Evolutionary conservation across 2,888 invertebrate genomes (phyloP).

Genomic region (Noctua fimbriata): DNA sequence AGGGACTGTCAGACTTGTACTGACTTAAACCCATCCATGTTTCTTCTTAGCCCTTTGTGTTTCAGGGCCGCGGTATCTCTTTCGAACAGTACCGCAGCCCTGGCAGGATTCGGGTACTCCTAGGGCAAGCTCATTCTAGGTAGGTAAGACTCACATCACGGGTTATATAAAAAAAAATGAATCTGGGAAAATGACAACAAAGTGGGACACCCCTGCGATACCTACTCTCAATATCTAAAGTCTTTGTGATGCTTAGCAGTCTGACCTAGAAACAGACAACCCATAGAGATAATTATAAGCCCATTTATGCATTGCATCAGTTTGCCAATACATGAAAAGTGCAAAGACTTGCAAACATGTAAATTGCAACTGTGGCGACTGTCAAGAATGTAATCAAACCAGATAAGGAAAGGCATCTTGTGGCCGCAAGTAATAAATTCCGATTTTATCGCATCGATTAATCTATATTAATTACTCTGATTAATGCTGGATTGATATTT

Average conservation of each 20-base stretch:
- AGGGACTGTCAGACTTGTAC: no score
- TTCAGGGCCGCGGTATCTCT: no score
- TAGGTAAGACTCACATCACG: not conserved
- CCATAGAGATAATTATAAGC: not conserved
- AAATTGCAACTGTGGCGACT: conserved; percentile 10
- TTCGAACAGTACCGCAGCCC: no score
- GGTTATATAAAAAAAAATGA: not conserved
- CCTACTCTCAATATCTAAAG: not conserved
- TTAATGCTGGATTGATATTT: no score
- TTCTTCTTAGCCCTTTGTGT: no score
- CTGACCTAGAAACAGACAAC: not conserved
- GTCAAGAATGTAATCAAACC: conserved; percentile 6
- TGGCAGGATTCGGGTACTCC: not conserved
- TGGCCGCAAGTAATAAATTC: not conserved
- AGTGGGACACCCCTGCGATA: not conserved
- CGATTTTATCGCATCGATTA: not conserved
- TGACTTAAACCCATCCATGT: no score
- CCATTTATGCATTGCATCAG: not conserved
- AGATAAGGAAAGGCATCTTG: not conserved
- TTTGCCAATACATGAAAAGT: conserved; percentile 1
- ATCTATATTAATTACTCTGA: not conserved
- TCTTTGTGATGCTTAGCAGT: not conserved
- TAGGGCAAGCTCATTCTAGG: not conserved
- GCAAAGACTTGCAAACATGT: conserved; percentile 15
- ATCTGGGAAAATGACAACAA: not conserved